Percentiles rank a stretch among this genome's conserved stretches.
Evolutionary conservation across 2,888 invertebrate species (phyloP).

Genomic region (Epistrophella euchroma): DNA sequence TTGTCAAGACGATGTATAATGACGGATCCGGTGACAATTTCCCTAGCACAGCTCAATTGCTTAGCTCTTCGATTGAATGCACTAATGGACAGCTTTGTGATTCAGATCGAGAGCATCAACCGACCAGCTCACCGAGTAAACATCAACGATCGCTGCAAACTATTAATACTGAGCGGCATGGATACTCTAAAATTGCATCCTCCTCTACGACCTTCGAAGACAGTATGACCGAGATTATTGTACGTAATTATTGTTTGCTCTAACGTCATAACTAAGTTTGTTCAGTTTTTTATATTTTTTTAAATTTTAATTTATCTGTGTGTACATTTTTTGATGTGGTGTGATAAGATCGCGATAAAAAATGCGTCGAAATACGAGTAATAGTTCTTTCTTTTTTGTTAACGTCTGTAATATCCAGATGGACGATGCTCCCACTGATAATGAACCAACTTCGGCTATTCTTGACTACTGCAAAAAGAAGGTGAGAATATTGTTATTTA

Average conservation of each 20-base stretch:
- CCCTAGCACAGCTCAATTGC: slow-evolving; percentile 28
- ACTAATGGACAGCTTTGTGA: slow-evolving; percentile 47
- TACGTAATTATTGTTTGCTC: slow-evolving; percentile 67
- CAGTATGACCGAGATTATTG: slow-evolving; percentile 78
- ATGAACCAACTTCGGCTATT: slow-evolving; percentile 91
- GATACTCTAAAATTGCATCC: slow-evolving; percentile 68
- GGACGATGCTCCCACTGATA: slow-evolving; percentile 88
- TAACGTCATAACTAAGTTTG: slow-evolving; percentile 63
- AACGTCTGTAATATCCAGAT: slow-evolving; percentile 84
- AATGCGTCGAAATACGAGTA: slow-evolving; percentile 79
- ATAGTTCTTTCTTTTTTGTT: slow-evolving; percentile 80
- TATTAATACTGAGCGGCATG: slow-evolving; percentile 58
- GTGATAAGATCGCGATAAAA: slow-evolving; percentile 25
- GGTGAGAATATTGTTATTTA: slow-evolving; percentile 80
- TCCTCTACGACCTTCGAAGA: slow-evolving; percentile 75
- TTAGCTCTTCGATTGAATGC: slow-evolving; percentile 57
- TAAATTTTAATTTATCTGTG: slow-evolving; percentile 30
- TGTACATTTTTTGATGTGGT: slow-evolving; percentile 7
- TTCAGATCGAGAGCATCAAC: slow-evolving; percentile 52
- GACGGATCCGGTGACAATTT: slow-evolving; percentile 45
- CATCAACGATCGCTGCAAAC: slow-evolving; percentile 52
- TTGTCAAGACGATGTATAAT: slow-evolving; percentile 53
- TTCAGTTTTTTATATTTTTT: slow-evolving; percentile 44
- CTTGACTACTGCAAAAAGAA: slow-evolving; percentile 92
- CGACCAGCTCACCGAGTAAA: neutral